Conservation (phyloP, 2,888 invertebrate genomes). For the Cylloceria caligata region DNA sequence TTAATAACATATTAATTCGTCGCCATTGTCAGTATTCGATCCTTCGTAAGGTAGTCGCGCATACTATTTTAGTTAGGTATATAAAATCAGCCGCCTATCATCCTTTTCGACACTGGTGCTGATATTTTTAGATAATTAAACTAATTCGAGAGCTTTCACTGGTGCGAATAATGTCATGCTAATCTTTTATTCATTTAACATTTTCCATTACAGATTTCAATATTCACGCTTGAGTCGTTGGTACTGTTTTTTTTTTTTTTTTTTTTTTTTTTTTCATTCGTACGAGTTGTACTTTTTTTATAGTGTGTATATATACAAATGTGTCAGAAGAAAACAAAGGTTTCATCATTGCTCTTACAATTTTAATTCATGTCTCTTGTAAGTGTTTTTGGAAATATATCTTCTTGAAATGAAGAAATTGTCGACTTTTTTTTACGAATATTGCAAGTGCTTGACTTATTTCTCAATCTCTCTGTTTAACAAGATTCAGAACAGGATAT, state of each 20-base stretch:
- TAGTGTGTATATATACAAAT: slow-evolving; percentile 66
- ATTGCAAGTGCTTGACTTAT: not conserved
- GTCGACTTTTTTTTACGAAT: slow-evolving; percentile 28
- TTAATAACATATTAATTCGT: not conserved
- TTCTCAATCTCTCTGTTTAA: slow-evolving; percentile 4
- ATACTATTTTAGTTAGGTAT: slow-evolving; percentile 8
- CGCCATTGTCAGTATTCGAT: slow-evolving; percentile 13
- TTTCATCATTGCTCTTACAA: slow-evolving; percentile 53
- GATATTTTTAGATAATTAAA: not conserved
- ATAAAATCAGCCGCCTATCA: slow-evolving; percentile 17
- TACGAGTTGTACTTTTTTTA: too few relatives aligned
- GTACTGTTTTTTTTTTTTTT: slow-evolving; percentile 45
- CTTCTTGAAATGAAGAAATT: slow-evolving; percentile 37
- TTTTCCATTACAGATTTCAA: slow-evolving; percentile 66
- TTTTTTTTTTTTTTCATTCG: too few relatives aligned
- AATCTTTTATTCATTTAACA: slow-evolving; percentile 69
- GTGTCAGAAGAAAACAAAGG: slow-evolving; percentile 38
- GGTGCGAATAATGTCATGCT: slow-evolving; percentile 55
- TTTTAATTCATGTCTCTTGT: slow-evolving; percentile 46
- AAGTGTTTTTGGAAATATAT: slow-evolving; percentile 58
- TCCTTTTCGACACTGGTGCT: slow-evolving; percentile 13
- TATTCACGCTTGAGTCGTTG: slow-evolving; percentile 59
- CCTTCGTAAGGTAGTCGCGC: not conserved
- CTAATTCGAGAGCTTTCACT: not conserved
- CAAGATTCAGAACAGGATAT: slow-evolving; percentile 57